Evolutionary conservation across 1,140 invertebrate species (phyloP).

Genomic region (Drosophila eugracilis): DNA sequence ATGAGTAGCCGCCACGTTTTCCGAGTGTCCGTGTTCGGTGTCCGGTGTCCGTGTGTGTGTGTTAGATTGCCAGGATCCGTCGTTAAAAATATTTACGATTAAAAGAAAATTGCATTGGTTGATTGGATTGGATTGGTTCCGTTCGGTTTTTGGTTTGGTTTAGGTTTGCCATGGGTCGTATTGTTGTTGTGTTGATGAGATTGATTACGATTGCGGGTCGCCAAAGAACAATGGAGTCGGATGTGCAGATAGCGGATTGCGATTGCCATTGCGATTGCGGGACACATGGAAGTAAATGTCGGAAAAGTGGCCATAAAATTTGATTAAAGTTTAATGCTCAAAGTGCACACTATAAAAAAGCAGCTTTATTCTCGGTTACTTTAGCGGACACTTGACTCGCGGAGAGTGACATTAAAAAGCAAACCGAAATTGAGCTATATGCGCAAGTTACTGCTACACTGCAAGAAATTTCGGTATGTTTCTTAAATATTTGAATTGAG

Average conservation of each 20-base stretch:
- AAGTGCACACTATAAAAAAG: slow-evolving; percentile 61
- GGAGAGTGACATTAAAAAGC: slow-evolving; percentile 23
- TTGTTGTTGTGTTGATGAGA: slow-evolving; percentile 77
- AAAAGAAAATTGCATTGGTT: slow-evolving; percentile 82
- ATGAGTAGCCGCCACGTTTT: slow-evolving; percentile 60
- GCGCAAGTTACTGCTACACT: not conserved
- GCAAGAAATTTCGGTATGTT: too few relatives aligned
- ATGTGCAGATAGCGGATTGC: slow-evolving; percentile 36
- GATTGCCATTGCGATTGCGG: slow-evolving; percentile 42
- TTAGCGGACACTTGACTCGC: slow-evolving; percentile 20
- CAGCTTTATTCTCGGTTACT: slow-evolving; percentile 10
- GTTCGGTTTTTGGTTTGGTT: slow-evolving; percentile 19
- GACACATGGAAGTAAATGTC: slow-evolving; percentile 70
- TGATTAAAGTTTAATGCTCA: slow-evolving; percentile 75
- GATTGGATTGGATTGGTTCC: slow-evolving; percentile 75
- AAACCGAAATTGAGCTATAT: not conserved
- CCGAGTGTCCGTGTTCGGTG: too few relatives aligned
- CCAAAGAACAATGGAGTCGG: slow-evolving; percentile 28
- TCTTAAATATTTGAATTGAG: too few relatives aligned
- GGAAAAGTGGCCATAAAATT: slow-evolving; percentile 73
- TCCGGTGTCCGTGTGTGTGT: slow-evolving; percentile 44
- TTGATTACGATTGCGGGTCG: slow-evolving; percentile 75
- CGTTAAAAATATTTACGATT: slow-evolving; percentile 84
- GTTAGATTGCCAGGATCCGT: slow-evolving; percentile 67
- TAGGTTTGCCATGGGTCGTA: slow-evolving; percentile 34